Evolutionary conservation across 2,113 vertebrate species (phyloP).

Genomic region (Mellivora capensis): DNA sequence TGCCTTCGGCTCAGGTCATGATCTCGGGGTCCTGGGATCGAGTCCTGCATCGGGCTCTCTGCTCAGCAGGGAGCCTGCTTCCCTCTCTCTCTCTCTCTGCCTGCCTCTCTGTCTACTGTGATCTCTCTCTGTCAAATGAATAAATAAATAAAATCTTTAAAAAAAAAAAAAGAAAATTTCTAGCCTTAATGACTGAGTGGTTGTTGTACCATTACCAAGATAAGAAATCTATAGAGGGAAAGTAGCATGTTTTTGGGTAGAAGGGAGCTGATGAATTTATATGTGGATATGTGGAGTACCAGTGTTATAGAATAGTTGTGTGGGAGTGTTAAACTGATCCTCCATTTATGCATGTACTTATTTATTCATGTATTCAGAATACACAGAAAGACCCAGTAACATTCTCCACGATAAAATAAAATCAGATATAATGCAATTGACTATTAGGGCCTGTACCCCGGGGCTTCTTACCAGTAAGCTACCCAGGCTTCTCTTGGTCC

Average conservation of each 20-base stretch:
- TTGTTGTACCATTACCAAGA: neutral
- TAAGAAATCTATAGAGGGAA: neutral
- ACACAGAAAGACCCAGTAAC: neutral
- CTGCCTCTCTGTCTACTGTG: too few relatives aligned
- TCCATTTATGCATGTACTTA: neutral
- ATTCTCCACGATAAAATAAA: neutral
- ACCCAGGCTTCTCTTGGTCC: neutral
- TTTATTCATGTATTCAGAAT: neutral
- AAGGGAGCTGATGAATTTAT: neutral
- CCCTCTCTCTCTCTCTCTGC: too few relatives aligned
- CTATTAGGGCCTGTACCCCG: neutral
- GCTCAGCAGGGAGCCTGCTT: too few relatives aligned
- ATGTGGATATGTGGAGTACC: neutral
- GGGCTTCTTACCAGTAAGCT: neutral
- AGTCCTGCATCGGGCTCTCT: too few relatives aligned
- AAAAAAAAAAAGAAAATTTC: neutral
- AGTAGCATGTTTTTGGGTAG: neutral
- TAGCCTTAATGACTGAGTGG: neutral
- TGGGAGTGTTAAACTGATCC: neutral
- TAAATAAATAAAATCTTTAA: too few relatives aligned
- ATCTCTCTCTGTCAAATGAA: too few relatives aligned
- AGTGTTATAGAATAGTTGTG: neutral
- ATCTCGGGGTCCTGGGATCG: too few relatives aligned
- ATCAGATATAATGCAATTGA: neutral
- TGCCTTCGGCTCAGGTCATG: too few relatives aligned